phyloP scores from a whole-genome alignment of 2,888 invertebrate species.

The Idaea biselata region DNA sequence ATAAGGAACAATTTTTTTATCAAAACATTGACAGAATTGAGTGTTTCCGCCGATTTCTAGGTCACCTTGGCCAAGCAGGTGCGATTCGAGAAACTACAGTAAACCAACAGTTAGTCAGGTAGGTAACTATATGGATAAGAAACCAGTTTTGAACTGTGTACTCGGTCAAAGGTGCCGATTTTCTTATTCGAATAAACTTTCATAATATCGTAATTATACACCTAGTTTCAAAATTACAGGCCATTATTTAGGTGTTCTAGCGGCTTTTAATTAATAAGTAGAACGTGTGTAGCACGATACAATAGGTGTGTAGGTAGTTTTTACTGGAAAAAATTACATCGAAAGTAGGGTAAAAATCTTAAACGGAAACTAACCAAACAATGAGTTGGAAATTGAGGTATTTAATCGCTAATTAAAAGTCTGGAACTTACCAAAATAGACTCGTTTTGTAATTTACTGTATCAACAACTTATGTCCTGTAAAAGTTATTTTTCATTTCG shows the following conservation, averaged over 20 bases:
- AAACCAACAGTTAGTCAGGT: conserved; percentile 20
- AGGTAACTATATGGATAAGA: conserved; percentile 5
- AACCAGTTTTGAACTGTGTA: conserved; percentile 17
- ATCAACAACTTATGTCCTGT: background rate
- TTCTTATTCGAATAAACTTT: background rate
- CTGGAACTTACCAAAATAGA: background rate
- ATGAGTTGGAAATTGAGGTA: background rate
- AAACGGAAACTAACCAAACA: background rate
- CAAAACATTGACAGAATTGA: background rate
- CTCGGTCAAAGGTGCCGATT: background rate
- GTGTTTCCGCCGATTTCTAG: conserved; percentile 16
- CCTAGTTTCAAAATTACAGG: background rate
- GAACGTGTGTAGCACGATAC: background rate
- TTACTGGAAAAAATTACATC: background rate
- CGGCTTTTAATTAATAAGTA: background rate
- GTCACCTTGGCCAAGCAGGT: conserved; percentile 20
- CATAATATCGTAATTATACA: background rate
- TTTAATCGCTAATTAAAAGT: background rate
- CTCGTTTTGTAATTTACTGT: background rate
- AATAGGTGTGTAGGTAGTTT: background rate
- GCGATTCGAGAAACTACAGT: conserved; percentile 6
- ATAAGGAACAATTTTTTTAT: background rate
- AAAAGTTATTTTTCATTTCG: background rate
- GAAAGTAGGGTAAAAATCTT: background rate
- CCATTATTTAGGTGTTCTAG: background rate